These are phyloP conservation scores for Molossus molossus DNA, from an alignment of 2,797 vertebrate species.

Conservation along the genomic window DNA sequence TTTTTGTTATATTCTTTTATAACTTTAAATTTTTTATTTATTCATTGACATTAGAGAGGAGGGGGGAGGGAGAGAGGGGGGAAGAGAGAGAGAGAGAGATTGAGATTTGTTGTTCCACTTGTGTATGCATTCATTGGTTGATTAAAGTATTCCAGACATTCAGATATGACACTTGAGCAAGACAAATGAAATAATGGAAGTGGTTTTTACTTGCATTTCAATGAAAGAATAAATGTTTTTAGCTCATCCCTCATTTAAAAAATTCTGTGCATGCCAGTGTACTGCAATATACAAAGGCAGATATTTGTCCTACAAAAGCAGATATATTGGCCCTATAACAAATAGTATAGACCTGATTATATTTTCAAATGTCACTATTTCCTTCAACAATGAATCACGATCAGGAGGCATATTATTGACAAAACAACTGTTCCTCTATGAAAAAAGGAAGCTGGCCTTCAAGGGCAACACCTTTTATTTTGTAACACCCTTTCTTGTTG, in stretches of 20 bases:
- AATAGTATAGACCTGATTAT: constrained; percentile 27
- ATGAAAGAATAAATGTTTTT: constrained; percentile 51
- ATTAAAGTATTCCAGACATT: constrained; percentile 55
- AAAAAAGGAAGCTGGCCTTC: constrained; percentile 21
- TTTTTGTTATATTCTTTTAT: neutral
- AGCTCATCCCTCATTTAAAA: constrained; percentile 56
- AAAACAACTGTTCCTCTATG: constrained; percentile 15
- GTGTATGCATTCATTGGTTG: neutral
- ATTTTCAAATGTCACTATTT: constrained; percentile 46
- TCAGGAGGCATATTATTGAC: neutral
- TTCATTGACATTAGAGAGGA: neutral
- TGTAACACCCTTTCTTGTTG: constrained; percentile 29
- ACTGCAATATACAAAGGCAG: constrained; percentile 19
- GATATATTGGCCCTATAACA: neutral
- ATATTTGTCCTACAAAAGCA: neutral
- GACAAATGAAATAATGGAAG: neutral
- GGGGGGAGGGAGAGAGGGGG: neutral
- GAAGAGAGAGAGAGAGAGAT: neutral
- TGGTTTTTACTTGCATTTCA: constrained; percentile 60
- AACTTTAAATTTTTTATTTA: neutral
- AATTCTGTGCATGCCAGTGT: constrained; percentile 19
- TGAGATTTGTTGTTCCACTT: neutral
- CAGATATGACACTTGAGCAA: constrained; percentile 33
- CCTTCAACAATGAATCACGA: constrained; percentile 62
- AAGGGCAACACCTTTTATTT: constrained; percentile 25